These are phyloP conservation scores for Aplidium turbinatum DNA, from an alignment of 23 tunicate species.

Conservation along the genomic window DNA sequence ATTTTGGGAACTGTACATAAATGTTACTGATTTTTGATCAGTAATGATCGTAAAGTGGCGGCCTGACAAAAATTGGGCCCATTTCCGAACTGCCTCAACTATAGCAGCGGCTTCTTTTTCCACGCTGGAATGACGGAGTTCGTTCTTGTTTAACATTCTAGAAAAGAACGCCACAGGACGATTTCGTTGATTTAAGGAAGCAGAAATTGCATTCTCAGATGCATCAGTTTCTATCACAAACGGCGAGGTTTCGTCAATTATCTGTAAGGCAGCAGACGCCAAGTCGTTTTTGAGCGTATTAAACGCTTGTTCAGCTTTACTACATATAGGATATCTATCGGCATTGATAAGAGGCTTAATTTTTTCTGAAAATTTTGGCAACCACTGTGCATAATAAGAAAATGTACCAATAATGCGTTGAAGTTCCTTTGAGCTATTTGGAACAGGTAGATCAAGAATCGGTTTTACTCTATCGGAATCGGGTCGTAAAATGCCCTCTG, in stretches of 20 bases:
- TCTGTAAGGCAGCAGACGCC: neutral
- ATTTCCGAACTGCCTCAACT: conserved; percentile 20
- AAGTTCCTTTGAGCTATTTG: conserved; percentile 10
- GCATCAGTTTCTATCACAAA: conserved; percentile 37
- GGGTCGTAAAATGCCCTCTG: conserved; percentile 1
- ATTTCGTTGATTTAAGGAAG: conserved; percentile 24
- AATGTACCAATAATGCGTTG: conserved; percentile 11
- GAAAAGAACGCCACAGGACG: conserved; percentile 39
- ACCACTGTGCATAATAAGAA: conserved; percentile 18
- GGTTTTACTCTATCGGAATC: conserved; percentile 28
- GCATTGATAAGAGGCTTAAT: neutral
- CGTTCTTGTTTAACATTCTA: conserved; percentile 14
- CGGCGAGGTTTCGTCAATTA: conserved; percentile 12
- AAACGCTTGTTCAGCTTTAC: neutral
- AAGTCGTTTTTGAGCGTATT: conserved; percentile 2
- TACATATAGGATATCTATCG: neutral
- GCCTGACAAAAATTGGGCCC: conserved; percentile 13
- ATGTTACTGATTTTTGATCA: conserved; percentile 34
- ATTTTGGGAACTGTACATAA: conserved; percentile 14
- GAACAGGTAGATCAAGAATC: conserved; percentile 1
- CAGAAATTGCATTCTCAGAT: conserved; percentile 40
- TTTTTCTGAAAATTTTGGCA: conserved; percentile 23
- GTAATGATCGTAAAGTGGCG: conserved; percentile 22
- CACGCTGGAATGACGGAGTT: conserved; percentile 12
- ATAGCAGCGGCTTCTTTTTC: conserved; percentile 42